Conservation (phyloP, 2,888 invertebrate genomes). For the Phortica okadai region DNA sequence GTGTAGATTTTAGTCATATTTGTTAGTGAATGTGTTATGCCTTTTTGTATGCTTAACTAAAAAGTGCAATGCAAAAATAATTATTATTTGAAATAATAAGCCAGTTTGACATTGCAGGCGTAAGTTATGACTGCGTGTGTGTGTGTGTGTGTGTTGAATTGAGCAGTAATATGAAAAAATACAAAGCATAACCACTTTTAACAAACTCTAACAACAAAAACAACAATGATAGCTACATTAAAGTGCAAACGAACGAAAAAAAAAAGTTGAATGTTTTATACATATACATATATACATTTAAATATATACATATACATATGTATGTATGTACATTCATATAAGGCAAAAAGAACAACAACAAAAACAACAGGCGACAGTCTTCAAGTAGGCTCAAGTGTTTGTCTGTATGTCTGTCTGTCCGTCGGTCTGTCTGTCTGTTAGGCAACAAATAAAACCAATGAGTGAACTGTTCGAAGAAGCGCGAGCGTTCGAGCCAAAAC, state of each 20-base stretch:
- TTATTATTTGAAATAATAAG: no score
- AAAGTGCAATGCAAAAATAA: no score
- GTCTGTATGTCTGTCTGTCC: background rate
- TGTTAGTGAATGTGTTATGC: no score
- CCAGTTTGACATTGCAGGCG: no score
- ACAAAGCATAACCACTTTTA: no score
- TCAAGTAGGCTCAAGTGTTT: constrained; percentile 13
- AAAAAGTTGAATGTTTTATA: background rate
- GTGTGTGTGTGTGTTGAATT: no score
- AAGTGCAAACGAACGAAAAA: no score
- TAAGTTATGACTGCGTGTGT: no score
- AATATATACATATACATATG: background rate
- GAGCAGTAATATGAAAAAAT: no score
- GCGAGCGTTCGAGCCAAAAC: background rate
- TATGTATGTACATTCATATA: background rate
- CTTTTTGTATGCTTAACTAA: no score
- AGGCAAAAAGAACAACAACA: background rate
- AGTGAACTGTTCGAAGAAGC: background rate
- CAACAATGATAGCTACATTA: background rate
- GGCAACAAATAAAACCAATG: constrained; percentile 3
- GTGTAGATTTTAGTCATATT: no score
- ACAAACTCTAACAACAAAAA: constrained; percentile 6
- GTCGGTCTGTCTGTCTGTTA: constrained; percentile 4
- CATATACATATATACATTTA: background rate
- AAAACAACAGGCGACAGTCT: constrained; percentile 1